Evolutionary conservation across 1,140 invertebrate species (phyloP), one percentile per base, ranked within the genome.

Genomic region (Drosophila asahinai): DNA sequence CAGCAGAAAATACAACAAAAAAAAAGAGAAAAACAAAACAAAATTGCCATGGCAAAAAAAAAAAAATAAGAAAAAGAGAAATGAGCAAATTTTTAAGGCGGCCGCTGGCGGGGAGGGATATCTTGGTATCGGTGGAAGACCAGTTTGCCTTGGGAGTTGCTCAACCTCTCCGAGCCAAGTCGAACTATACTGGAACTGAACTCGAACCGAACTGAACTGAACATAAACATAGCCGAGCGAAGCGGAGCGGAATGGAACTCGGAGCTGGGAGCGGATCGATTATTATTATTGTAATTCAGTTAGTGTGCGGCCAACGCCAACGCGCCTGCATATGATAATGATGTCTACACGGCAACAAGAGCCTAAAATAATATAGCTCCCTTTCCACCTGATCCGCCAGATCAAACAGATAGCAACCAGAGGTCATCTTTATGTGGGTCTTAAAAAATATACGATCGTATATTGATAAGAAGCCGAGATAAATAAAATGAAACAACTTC

Each of bases 81-180:
- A 86, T 86, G 83, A 89, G 80, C 80, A 64, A 55, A 77, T 61
- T 68, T 67, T 55, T n/a, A 60, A 47, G 64, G 43, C 72, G 47
- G 17, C 48, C 38, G 74, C 27, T 36, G 75, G 58, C 47, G 65
- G 64, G 22, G 74, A 30, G 57, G 55, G 48, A 61, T 51, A 76
- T 14, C 38, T 40, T 38, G 52, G 45, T 72, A 48, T 49, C 62
- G 51, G 45, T 22, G 33, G 65, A 74, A 77, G 73, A 89, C 84
- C 77, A 81, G 84, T 87, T 87, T 87, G 84, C 84, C 84, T 87
- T 87, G 84, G 84, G 68, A 70, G 76, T 86, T 84, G 81, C 68
- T 81, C 82, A 86, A 86, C 82, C 75, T 79, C 74, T 54, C 68
- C 61, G 59, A 49, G 61, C 33, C 54, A 57, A 57, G 54, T 57